Conservation (phyloP, 2,797 vertebrate species). For the Yasuhikotakia modesta region DNA sequence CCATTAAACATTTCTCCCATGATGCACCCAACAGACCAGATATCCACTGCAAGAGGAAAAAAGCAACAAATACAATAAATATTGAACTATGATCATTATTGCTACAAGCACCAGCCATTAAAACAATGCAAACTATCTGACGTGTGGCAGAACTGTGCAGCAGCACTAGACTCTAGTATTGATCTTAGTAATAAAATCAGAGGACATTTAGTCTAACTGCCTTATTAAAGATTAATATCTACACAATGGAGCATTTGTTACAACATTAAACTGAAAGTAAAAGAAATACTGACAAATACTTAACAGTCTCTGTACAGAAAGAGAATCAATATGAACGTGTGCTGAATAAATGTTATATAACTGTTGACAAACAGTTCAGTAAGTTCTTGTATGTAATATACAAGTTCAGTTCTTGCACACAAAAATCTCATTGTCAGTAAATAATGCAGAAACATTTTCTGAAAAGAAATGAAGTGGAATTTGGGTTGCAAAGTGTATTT, state of each 20-base stretch:
- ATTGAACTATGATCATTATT: slow-evolving; percentile 3
- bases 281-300: too few relatives aligned
- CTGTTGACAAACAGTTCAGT: too few relatives aligned
- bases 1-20: slow-evolving; percentile 98
- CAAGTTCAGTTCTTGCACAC: too few relatives aligned
- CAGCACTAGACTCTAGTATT: slow-evolving; percentile 20
- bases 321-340: too few relatives aligned
- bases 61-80: slow-evolving; percentile 37
- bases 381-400: too few relatives aligned
- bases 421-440: too few relatives aligned
- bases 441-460: too few relatives aligned
- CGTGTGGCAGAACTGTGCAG: slow-evolving; percentile 28
- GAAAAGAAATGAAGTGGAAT: too few relatives aligned
- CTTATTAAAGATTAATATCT: background rate
- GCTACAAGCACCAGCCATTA: background rate
- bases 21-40: slow-evolving; percentile 98
- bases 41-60: slow-evolving; percentile 84
- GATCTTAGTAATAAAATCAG: background rate
- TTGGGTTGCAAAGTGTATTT: too few relatives aligned
- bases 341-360: too few relatives aligned
- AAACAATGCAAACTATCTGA: background rate
- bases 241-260: background rate
- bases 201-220: background rate
- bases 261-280: background rate
- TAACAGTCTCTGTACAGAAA: too few relatives aligned